phyloP scores from a whole-genome alignment of 2,888 invertebrate genomes.

The Bimastos eiseni region DNA sequence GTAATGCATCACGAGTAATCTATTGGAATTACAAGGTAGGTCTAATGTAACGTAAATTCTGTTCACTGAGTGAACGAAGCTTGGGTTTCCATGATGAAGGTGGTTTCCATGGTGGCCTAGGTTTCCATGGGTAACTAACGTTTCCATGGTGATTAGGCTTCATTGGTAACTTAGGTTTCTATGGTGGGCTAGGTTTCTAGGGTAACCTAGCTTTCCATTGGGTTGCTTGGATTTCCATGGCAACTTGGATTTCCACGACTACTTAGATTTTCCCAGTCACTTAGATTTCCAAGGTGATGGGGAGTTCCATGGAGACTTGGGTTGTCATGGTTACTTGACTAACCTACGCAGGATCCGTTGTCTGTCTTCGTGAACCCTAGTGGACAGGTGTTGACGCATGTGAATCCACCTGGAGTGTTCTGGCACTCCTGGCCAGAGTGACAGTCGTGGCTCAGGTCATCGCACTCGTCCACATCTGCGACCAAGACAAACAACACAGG shows the following conservation, averaged over 20 bases:
- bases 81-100: too few relatives aligned
- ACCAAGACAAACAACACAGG: background rate
- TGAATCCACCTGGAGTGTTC: conserved; percentile 59
- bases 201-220: too few relatives aligned
- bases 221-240: too few relatives aligned
- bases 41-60: too few relatives aligned
- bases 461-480: conserved; percentile 62
- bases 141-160: too few relatives aligned
- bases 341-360: conserved; percentile 61
- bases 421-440: conserved; percentile 55
- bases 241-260: too few relatives aligned
- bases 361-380: conserved; percentile 54
- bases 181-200: background rate
- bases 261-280: background rate
- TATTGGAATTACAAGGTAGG: background rate
- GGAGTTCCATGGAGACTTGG: too few relatives aligned
- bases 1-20: background rate
- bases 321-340: conserved; percentile 29
- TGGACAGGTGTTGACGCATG: conserved; percentile 59
- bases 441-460: conserved; percentile 50
- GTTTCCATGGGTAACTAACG: too few relatives aligned
- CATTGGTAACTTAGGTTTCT: too few relatives aligned
- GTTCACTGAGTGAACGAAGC: too few relatives aligned
- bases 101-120: too few relatives aligned
- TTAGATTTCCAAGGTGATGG: too few relatives aligned